Evolutionary conservation across 2,113 vertebrate species (phyloP).

Genomic region (Pelobates fuscus): DNA sequence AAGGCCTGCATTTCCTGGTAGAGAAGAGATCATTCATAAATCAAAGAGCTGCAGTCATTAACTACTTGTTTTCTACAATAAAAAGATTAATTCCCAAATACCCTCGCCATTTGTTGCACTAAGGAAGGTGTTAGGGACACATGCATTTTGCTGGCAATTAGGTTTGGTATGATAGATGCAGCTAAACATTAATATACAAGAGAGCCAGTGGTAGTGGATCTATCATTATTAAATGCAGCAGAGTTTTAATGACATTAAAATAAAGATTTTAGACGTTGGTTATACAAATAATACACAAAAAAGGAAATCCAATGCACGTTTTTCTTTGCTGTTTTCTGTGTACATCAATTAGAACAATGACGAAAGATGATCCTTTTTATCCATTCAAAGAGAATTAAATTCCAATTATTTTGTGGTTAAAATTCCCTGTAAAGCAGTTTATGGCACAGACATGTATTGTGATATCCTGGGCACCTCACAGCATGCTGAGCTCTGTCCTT

Average conservation of each 20-base stretch:
- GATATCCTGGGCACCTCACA: background rate
- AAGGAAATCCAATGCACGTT: background rate
- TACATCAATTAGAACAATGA: background rate
- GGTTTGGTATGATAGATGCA: background rate
- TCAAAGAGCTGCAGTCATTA: conserved; percentile 66
- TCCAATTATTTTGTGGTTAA: background rate
- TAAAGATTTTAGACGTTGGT: background rate
- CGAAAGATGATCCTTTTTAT: background rate
- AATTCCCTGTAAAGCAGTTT: background rate
- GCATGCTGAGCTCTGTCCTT: background rate
- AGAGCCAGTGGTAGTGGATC: background rate
- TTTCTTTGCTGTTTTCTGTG: background rate
- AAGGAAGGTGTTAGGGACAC: background rate
- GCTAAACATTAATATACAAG: background rate
- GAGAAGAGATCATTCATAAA: conserved; percentile 79
- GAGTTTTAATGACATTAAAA: background rate
- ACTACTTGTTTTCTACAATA: conserved; percentile 61
- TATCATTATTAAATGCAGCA: background rate
- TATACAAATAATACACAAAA: background rate
- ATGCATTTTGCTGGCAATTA: background rate
- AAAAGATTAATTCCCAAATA: conserved; percentile 22
- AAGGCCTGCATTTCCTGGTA: conserved; percentile 76
- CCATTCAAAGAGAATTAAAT: background rate
- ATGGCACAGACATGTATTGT: background rate
- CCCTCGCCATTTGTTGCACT: background rate